Evolutionary conservation across 2,797 vertebrate genomes (phyloP).

Genomic region (Antrozous pallidus): DNA sequence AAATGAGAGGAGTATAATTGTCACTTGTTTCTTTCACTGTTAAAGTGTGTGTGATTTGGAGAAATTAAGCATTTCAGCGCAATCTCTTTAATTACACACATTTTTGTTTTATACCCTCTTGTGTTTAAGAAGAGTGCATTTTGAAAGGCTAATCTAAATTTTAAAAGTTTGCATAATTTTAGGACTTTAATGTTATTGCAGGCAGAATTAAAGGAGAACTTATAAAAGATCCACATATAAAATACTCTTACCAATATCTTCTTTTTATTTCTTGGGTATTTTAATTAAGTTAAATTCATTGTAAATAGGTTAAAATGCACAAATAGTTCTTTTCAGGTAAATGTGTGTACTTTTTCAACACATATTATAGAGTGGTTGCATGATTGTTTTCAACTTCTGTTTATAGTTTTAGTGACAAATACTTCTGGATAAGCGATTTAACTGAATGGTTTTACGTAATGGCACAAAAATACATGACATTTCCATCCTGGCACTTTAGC

Average conservation of each 20-base stretch:
- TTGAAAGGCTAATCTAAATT: conserved; percentile 27
- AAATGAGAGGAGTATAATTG: background rate
- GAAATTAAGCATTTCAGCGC: background rate
- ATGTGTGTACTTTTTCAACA: background rate
- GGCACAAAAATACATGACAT: background rate
- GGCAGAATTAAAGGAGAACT: background rate
- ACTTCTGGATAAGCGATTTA: background rate
- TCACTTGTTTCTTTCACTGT: background rate
- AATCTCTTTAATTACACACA: background rate
- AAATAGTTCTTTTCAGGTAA: background rate
- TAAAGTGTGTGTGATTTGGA: background rate
- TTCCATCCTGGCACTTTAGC: background rate
- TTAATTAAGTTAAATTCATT: conserved; percentile 10
- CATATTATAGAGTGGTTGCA: background rate
- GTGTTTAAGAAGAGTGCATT: background rate
- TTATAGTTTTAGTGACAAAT: background rate
- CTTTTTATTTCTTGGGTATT: background rate
- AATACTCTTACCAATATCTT: background rate
- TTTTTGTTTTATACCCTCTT: background rate
- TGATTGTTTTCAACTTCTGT: background rate
- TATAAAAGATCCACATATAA: background rate
- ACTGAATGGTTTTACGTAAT: background rate
- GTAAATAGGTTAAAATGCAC: background rate
- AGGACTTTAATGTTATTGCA: background rate
- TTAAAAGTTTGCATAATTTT: background rate